Evolutionary conservation across 1,140 invertebrate species (phyloP), one percentile per base, ranked within the genome.

Genomic region (Contarinia nasturtii): DNA sequence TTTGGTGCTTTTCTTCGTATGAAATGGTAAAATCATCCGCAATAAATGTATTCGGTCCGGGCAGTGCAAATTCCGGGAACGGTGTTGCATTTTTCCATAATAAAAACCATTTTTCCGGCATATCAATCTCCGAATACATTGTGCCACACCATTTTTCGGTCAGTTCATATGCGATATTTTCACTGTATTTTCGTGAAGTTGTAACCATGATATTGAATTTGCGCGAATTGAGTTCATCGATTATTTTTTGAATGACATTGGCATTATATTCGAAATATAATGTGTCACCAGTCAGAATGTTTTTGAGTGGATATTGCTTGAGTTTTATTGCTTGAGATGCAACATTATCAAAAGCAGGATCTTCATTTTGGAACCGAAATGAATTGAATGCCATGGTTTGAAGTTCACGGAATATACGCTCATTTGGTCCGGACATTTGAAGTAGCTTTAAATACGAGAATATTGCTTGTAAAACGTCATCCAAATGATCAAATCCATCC

Each of bases 21-120:
- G 83, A 66, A 17, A 93, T 56, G 4, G 73, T 71, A 57, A 93
- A 93, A 59, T 93, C 75, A 1, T 74, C 75, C 0, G 87, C 78
- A 49, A 96, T 78, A 64, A 81, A 96, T 27, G 74, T 68, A 67
- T 95, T 96, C 7, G 78, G 74, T 15, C 76, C 69, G 1, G 88
- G 88, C 11, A 93, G 62, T 50, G 71, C 66, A 54, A 83, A 75
- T 19, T 77, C 70, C 0, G 63, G 48, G 5, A 70, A 66, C 0
- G 72, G 67, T 45, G 68, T 57, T 1, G 74, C 69, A 8, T 62
- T 62, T 33, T 70, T 56, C 79, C 80, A 84, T 1, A 65, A 54
- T 2, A 72, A 45, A 1, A 74, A 54, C 73, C 73, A 77, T 12
- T 71, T 60, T 1, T 55, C 12, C 0, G 77, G 72, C 54, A 80